phyloP scores from a whole-genome alignment of 2,888 invertebrate species.

The Pteria penguin region DNA sequence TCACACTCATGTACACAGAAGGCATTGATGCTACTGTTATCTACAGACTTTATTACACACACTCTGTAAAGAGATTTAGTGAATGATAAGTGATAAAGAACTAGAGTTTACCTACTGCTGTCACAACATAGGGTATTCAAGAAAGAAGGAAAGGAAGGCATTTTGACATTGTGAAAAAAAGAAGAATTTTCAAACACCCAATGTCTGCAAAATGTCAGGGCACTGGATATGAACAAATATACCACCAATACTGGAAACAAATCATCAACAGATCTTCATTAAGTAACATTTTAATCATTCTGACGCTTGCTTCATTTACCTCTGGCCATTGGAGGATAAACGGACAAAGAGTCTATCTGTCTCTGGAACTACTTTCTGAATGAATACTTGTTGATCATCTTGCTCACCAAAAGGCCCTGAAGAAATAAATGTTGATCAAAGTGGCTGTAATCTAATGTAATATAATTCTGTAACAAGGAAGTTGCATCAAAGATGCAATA shows the following conservation, averaged over 20 bases:
- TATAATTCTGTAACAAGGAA: background rate
- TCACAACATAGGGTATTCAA: background rate
- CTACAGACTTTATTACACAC: conserved; percentile 96
- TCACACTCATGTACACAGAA: conserved; percentile 99
- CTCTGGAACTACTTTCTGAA: conserved; percentile 98
- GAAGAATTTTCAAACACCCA: too few relatives aligned
- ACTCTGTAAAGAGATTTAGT: conserved; percentile 84
- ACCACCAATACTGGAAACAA: too few relatives aligned
- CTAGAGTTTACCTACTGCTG: too few relatives aligned
- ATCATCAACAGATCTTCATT: too few relatives aligned
- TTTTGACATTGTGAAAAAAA: too few relatives aligned
- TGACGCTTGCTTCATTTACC: conserved; percentile 81
- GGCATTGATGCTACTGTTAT: conserved; percentile 94
- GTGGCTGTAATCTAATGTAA: background rate
- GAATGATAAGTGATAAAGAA: background rate
- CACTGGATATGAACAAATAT: too few relatives aligned
- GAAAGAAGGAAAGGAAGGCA: too few relatives aligned
- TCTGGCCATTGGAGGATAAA: conserved; percentile 95
- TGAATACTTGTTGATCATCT: conserved; percentile 98
- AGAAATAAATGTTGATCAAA: too few relatives aligned
- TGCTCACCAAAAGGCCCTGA: conserved; percentile 94
- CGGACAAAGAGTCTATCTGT: conserved; percentile 96
- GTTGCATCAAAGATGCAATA: too few relatives aligned
- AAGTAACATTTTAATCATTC: too few relatives aligned
- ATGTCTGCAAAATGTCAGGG: too few relatives aligned